phyloP scores from a whole-genome alignment of 2,113 vertebrate genomes.

The Synchiropus splendidus region DNA sequence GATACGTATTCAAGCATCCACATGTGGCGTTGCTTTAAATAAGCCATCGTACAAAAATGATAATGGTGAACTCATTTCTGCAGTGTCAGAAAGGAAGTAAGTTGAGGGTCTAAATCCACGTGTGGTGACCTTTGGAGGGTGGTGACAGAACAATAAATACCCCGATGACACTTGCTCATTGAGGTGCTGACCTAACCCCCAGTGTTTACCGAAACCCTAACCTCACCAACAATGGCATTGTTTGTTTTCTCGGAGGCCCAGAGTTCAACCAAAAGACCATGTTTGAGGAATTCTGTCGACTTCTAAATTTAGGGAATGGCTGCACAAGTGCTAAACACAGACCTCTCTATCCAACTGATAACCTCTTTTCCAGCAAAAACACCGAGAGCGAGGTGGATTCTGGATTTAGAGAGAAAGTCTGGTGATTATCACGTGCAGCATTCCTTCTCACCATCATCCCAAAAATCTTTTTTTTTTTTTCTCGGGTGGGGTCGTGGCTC shows the following conservation, averaged over 20 bases:
- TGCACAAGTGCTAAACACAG: not conserved
- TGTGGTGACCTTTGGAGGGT: not conserved
- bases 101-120: not conserved
- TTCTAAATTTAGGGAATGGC: slow-evolving; percentile 28
- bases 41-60: no score
- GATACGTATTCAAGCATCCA: no score
- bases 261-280: slow-evolving; percentile 9
- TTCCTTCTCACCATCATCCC: slow-evolving; percentile 7
- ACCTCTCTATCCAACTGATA: no score
- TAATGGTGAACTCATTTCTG: no score
- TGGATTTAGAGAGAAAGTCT: no score
- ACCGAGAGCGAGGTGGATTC: no score
- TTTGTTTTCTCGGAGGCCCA: slow-evolving; percentile 12
- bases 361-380: no score
- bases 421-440: no score
- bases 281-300: slow-evolving; percentile 1
- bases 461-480: slow-evolving; percentile 13
- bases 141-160: slow-evolving; percentile 12
- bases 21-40: no score
- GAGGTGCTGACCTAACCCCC: slow-evolving; percentile 19
- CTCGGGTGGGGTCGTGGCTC: no score
- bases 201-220: slow-evolving; percentile 30
- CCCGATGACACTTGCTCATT: slow-evolving; percentile 15
- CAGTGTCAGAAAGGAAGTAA: slow-evolving; percentile 6
- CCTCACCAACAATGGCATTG: slow-evolving; percentile 25